Percentiles rank a stretch among this genome's conserved stretches.
Conservation (phyloP, 1,140 invertebrate genomes). For the Tetragonula clypearis region DNA sequence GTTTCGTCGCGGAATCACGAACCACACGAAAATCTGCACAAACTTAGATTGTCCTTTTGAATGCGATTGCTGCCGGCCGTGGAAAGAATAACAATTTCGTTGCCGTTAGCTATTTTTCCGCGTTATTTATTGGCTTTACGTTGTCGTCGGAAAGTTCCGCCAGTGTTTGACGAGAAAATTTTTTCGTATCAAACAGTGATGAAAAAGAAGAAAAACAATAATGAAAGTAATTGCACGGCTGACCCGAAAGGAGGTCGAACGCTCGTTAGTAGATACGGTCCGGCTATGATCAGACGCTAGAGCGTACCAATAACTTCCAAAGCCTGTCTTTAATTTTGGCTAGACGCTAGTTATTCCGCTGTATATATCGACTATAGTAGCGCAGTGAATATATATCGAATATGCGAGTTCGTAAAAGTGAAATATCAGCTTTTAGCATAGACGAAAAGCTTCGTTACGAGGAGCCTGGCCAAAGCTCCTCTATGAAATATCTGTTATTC, state of each 20-base stretch:
- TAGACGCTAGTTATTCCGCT: no score
- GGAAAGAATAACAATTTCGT: not conserved
- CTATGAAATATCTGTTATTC: slow-evolving; percentile 23
- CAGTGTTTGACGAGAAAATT: not conserved
- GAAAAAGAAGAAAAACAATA: not conserved
- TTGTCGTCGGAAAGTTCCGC: no score
- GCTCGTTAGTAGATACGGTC: not conserved
- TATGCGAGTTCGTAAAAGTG: not conserved
- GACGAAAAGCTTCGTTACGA: not conserved
- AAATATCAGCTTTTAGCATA: not conserved
- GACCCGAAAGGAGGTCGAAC: not conserved
- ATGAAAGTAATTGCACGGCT: not conserved
- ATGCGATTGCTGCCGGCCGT: no score
- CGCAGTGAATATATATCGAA: not conserved
- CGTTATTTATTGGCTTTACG: not conserved
- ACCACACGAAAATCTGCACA: not conserved
- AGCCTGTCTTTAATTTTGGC: not conserved
- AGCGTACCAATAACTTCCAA: not conserved
- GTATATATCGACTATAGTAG: not conserved
- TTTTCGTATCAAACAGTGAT: not conserved
- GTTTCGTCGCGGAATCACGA: no score
- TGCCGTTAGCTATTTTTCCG: no score
- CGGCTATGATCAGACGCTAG: not conserved
- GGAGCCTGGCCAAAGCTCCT: not conserved
- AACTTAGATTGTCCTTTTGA: not conserved